Base-by-base conservation (phyloP, 1,140 invertebrate species). In the Belonocnema kinseyi region DNA sequence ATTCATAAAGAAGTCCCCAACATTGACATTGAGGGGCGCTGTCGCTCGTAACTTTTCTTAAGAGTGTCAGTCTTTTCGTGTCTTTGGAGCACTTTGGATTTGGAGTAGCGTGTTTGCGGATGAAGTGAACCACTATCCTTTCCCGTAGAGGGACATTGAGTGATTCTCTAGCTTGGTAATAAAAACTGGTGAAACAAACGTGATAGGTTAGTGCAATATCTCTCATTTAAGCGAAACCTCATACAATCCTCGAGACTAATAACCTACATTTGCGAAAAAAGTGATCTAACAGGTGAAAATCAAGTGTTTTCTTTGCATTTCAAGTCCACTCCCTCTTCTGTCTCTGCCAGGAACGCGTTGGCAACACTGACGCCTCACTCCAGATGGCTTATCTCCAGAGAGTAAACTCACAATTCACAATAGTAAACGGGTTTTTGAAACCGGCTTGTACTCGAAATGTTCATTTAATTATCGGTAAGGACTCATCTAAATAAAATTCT, bases 301-400 rank as follows among this genome's bases (percentile, higher is more conserved):
- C 26, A 56, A 19, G 17, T 56, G 21, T 56, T 56, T 56, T 66
- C 21, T 14, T 66, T 66, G 53, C 73, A 17, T 75, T 50, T 75
- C 51, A 17, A 54, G 77, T 74, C 77, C 73, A 78, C 77, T 78
- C 77, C 77, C 77, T 72, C 53, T 77, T 78, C 33, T 75, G 61
- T 75, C 77, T 66, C 66, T 58, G 75, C 77, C 74, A 78, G 73
- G 71, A 61, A 26, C 53, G 52, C 72, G 77, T 78, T 78, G 77
- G 77, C 66, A 78, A 72, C 77, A 72, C 77, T 78, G 77, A 46
- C 53, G 52, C 33, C 66, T 75, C 26, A 66, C 66, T 74, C 61
- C 73, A 78, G 77, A 78, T 78, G 77, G 73, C 74, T 50, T 16
- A 74, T 74, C 51, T 72, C 51, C 61, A 51, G 50, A 51, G 19